Base-by-base conservation (phyloP, 2,797 vertebrate species). In the Podarcis siculus region DNA sequence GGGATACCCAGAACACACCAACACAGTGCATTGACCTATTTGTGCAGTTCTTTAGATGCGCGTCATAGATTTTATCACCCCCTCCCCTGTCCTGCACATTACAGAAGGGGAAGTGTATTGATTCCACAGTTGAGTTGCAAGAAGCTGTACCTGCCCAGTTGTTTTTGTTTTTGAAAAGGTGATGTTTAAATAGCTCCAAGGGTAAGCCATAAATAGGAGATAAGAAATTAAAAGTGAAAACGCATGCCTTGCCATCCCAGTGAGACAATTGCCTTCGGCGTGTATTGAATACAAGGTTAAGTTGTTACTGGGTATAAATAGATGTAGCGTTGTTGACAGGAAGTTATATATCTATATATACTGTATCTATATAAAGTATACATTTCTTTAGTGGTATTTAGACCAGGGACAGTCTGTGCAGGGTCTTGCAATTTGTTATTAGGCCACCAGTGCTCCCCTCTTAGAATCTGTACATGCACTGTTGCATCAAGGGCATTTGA, bases 301-400 rank as follows among this genome's bases (percentile, higher is more conserved):
- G 78, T 81, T 81, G 55, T 69, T 78, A 23, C 25, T 23, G 32
- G 61, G 25, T 88, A 55, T 39, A 75, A 76, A 66, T 87, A 32
- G 23, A 17, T 69, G 61, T 69, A 58, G 25, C 10, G 6, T 7
- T 30, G 64, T 55, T 61, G 39, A 2, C 39, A 87, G 86, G 49
- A 91, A 90, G 82, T 73, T 89, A 82, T 86, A 88, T 30, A 85
- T 90, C 8, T 27, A 83, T 87, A 89, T 88, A 45, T 89, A 82
- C 42, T 32, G 5, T 89, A 66, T 92, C 45, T 23, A 17, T 72
- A 61, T 92, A 58, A 42, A 17, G 67, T 58, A 39, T 55, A 39
- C 79, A 92, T 39, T 73, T 61, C 21, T 81, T 73, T 73, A 42
- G 45, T 42, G 19, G 49, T 32, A 58, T 64, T 67, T 58, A 42